Conservation (phyloP, 2,113 vertebrate genomes). For the Scartelaos histophorus region DNA sequence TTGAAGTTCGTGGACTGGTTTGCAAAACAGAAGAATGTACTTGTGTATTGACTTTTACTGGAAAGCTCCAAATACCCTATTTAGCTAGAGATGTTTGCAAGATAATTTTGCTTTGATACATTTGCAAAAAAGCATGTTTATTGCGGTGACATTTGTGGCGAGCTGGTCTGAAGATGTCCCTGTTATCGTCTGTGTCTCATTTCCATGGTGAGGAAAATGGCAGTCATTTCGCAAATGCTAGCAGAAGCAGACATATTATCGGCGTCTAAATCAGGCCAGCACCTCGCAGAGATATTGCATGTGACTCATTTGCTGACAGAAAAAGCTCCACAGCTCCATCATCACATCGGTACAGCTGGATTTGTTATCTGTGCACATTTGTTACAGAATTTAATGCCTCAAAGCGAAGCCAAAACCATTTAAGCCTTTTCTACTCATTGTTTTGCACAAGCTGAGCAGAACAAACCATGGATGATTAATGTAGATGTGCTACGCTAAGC, state of each 20-base stretch:
- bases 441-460: slow-evolving; percentile 17
- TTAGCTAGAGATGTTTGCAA: not conserved
- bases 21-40: not conserved
- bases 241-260: slow-evolving; percentile 24
- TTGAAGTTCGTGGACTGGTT: not conserved
- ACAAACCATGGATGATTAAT: slow-evolving; percentile 42
- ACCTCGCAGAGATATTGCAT: slow-evolving; percentile 22
- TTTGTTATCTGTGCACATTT: slow-evolving; percentile 28
- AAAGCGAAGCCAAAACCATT: slow-evolving; percentile 16
- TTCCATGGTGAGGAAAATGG: slow-evolving; percentile 26
- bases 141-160: slow-evolving; percentile 7
- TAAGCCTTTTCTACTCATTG: slow-evolving; percentile 27
- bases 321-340: slow-evolving; percentile 27
- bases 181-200: slow-evolving; percentile 30
- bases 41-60: not conserved
- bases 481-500: slow-evolving; percentile 35
- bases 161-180: slow-evolving; percentile 13
- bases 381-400: slow-evolving; percentile 25
- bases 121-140: not conserved
- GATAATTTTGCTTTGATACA: not conserved
- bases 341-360: slow-evolving; percentile 19
- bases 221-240: slow-evolving; percentile 41
- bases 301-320: slow-evolving; percentile 39
- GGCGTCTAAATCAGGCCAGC: slow-evolving; percentile 31
- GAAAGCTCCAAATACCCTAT: not conserved